A percentile compares a stretch with the other conserved stretches of the same genome.
Conservation (phyloP, 2,888 invertebrate genomes). For the Aromia moschata region DNA sequence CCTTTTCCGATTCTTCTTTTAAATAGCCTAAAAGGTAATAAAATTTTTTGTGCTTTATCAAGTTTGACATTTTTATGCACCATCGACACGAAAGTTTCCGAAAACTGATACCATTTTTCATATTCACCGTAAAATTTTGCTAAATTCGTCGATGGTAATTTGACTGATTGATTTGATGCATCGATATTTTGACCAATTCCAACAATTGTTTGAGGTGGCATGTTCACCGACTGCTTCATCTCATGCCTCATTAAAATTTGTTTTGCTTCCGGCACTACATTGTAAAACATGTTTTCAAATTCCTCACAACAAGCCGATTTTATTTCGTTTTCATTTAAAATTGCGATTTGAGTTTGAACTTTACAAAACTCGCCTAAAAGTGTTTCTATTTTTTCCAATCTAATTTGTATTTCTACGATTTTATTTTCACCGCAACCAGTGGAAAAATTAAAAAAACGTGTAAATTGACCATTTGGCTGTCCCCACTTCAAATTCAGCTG, state of each 20-base stretch:
- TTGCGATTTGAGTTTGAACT: no score
- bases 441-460: not conserved
- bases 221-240: no score
- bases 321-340: no score
- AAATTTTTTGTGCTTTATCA: constrained; percentile 22
- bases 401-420: not conserved
- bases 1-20: constrained; percentile 33
- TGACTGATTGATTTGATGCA: not conserved
- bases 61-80: constrained; percentile 32
- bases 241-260: not conserved
- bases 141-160: constrained; percentile 20
- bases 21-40: constrained; percentile 36
- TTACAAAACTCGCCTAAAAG: no score
- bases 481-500: not conserved
- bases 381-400: no score
- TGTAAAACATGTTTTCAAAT: not conserved
- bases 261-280: not conserved
- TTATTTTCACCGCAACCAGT: not conserved
- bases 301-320: no score
- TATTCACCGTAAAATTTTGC: constrained; percentile 32
- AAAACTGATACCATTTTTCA: constrained; percentile 34
- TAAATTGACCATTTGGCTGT: not conserved
- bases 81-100: constrained; percentile 33
- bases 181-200: no score
- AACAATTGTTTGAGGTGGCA: no score